phyloP scores from a whole-genome alignment of 2,888 invertebrate genomes.

The Oxystoma pomonae region DNA sequence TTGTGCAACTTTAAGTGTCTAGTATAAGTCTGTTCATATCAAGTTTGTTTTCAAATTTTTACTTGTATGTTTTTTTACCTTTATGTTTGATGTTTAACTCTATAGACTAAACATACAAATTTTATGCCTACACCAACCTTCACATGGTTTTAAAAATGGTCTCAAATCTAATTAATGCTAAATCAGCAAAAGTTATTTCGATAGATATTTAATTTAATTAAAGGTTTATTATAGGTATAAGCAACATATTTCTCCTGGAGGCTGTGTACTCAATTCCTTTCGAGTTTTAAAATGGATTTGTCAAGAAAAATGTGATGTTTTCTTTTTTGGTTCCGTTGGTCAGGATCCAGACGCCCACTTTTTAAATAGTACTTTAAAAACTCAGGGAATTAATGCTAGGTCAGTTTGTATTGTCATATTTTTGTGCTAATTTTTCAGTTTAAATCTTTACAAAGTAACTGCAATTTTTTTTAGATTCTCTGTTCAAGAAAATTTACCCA shows the following conservation, averaged over 20 bases:
- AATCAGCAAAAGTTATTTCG: too few relatives aligned
- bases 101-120: too few relatives aligned
- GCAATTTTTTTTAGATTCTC: constrained; percentile 33
- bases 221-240: constrained; percentile 32
- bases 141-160: too few relatives aligned
- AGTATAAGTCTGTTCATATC: too few relatives aligned
- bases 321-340: constrained; percentile 54
- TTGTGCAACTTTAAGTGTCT: too few relatives aligned
- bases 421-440: too few relatives aligned
- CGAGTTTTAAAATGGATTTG: constrained; percentile 49
- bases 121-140: too few relatives aligned
- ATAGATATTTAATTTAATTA: background rate
- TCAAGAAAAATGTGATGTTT: constrained; percentile 29
- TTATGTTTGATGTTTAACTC: too few relatives aligned
- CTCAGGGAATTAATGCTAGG: constrained; percentile 46
- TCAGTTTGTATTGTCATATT: constrained; percentile 25
- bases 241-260: constrained; percentile 42
- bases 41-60: too few relatives aligned
- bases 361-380: constrained; percentile 43
- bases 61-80: too few relatives aligned
- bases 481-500: constrained; percentile 41
- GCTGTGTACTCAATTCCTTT: constrained; percentile 51
- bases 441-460: background rate
- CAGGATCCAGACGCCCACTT: constrained; percentile 47
- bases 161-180: too few relatives aligned